phyloP scores from a whole-genome alignment of 2,113 vertebrate genomes.

The Muscicapa adusta region DNA sequence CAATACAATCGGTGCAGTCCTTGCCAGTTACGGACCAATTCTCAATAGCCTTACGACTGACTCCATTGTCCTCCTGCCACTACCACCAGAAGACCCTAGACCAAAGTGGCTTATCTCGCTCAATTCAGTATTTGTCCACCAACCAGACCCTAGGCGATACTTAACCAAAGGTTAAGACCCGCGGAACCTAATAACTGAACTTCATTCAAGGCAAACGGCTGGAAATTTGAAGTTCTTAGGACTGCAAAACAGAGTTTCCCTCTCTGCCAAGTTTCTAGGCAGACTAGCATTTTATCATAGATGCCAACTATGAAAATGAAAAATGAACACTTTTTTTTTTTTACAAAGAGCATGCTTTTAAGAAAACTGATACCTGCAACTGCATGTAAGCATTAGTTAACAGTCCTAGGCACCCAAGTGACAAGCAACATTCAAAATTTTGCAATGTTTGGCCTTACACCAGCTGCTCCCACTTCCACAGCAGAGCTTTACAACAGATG shows the following conservation, averaged over 20 bases:
- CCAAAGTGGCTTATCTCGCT: neutral
- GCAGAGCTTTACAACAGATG: neutral
- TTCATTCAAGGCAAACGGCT: neutral
- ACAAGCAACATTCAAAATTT: neutral
- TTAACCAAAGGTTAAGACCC: neutral
- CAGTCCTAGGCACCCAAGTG: neutral
- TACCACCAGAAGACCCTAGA: neutral
- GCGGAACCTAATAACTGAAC: neutral
- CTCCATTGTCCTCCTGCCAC: neutral
- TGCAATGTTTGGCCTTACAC: neutral
- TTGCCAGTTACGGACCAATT: neutral
- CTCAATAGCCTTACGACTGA: neutral
- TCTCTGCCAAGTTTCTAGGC: neutral
- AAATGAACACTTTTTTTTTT: neutral
- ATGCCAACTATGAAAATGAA: neutral
- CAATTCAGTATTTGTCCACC: neutral
- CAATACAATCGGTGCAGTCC: neutral
- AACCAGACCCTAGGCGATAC: neutral
- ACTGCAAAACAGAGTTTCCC: neutral
- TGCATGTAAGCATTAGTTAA: neutral
- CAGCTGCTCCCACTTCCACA: neutral
- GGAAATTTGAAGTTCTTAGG: neutral
- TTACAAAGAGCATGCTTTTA: neutral
- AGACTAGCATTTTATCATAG: neutral
- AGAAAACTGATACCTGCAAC: neutral